phyloP scores from a whole-genome alignment of 2,888 invertebrate genomes.

The Caenorhabditis sulstoni region DNA sequence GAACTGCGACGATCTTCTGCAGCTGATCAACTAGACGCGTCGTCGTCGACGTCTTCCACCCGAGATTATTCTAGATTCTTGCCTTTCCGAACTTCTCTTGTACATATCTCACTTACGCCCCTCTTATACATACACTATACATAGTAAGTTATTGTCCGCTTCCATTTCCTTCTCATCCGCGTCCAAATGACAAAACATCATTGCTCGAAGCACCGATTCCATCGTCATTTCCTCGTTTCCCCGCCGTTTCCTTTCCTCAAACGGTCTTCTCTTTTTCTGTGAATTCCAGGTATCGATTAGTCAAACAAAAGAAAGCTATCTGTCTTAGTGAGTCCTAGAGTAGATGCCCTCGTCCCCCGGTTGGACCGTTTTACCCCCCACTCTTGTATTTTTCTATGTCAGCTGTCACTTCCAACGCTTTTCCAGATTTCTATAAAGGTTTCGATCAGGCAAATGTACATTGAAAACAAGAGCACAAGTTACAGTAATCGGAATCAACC shows the following conservation, averaged over 20 bases:
- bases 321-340: slow-evolving; percentile 38
- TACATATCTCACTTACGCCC: slow-evolving; percentile 16
- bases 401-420: slow-evolving; percentile 35
- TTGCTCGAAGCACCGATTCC: slow-evolving; percentile 41
- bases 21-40: not conserved
- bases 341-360: slow-evolving; percentile 42
- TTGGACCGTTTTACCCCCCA: slow-evolving; percentile 29
- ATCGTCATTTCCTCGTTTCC: slow-evolving; percentile 14
- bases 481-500: no score
- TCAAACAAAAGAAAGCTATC: slow-evolving; percentile 43
- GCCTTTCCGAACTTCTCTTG: slow-evolving; percentile 17
- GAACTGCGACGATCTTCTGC: slow-evolving; percentile 42
- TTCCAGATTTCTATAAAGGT: slow-evolving; percentile 30
- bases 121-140: slow-evolving; percentile 50
- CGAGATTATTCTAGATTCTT: slow-evolving; percentile 20
- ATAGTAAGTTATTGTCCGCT: slow-evolving; percentile 50
- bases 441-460: not conserved
- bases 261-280: slow-evolving; percentile 31
- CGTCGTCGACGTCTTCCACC: not conserved
- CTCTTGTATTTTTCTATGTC: slow-evolving; percentile 19
- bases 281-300: slow-evolving; percentile 52
- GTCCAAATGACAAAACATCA: slow-evolving; percentile 33
- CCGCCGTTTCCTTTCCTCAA: slow-evolving; percentile 33
- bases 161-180: slow-evolving; percentile 39
- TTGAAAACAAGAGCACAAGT: not conserved